These are phyloP conservation scores for Cantharis lateralis DNA, from an alignment of 2,888 invertebrate species.

Conservation along the genomic window DNA sequence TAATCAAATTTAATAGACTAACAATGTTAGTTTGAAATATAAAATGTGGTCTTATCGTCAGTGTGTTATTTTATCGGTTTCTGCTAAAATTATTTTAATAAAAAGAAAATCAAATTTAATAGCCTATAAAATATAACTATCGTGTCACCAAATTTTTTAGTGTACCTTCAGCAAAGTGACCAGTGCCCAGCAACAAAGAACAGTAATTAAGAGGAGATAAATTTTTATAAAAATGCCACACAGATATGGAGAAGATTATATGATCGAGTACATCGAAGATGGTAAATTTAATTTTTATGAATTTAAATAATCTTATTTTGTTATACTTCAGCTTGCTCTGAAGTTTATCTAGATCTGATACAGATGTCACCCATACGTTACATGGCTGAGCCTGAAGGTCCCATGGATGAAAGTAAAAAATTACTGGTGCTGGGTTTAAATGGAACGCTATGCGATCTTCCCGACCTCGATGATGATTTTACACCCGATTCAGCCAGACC, in stretches of 20 bases:
- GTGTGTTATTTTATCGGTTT: background rate
- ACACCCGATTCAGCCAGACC: background rate
- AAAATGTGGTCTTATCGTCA: background rate
- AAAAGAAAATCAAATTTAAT: background rate
- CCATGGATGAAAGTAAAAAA: background rate
- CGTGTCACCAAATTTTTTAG: background rate
- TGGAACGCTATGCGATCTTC: background rate
- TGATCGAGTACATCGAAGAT: background rate
- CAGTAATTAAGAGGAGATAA: background rate
- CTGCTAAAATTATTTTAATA: background rate
- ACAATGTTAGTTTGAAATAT: background rate
- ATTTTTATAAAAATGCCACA: background rate
- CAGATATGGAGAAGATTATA: background rate
- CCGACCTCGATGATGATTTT: background rate
- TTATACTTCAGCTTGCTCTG: background rate
- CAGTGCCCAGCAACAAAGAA: background rate
- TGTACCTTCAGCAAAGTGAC: background rate
- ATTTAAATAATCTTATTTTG: too few relatives aligned
- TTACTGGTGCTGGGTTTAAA: background rate
- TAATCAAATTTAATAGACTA: background rate
- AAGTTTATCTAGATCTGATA: background rate
- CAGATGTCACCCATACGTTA: background rate
- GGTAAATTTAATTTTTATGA: background rate
- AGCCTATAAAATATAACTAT: background rate
- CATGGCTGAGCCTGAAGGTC: background rate